Evolutionary conservation across 2,797 vertebrate species (phyloP).

Genomic region (Naso thynnoides): DNA sequence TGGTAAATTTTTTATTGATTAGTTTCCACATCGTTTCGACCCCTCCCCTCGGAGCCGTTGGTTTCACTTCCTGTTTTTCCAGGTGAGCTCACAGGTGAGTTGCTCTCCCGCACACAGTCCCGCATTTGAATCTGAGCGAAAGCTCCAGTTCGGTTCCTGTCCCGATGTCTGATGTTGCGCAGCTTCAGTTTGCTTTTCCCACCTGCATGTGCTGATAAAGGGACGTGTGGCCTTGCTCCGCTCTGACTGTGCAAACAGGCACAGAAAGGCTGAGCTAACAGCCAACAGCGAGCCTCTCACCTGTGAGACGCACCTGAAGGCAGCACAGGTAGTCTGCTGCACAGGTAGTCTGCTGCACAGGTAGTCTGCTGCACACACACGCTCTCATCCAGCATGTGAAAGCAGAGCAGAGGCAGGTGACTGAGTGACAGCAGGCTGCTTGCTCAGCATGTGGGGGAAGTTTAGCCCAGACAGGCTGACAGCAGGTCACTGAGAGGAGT

Average conservation of each 20-base stretch:
- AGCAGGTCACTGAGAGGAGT: background rate
- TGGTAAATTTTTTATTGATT: background rate
- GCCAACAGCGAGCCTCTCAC: slow-evolving; percentile 9
- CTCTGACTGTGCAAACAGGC: slow-evolving; percentile 13
- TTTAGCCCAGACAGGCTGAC: no score
- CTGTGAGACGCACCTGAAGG: slow-evolving; percentile 5
- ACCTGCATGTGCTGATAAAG: background rate
- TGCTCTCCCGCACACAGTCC: background rate
- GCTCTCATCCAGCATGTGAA: no score
- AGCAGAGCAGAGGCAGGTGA: background rate
- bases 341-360: no score
- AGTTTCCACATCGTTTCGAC: background rate
- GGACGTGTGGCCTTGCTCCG: background rate
- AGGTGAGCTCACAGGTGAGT: slow-evolving; percentile 68
- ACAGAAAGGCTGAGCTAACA: slow-evolving; percentile 10
- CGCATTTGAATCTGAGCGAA: background rate
- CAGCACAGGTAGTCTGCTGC: background rate
- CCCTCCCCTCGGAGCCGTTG: background rate
- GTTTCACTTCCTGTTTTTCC: slow-evolving; percentile 78
- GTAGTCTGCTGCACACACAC: no score
- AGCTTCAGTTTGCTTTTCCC: background rate
- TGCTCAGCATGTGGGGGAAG: no score
- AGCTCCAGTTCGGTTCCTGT: background rate
- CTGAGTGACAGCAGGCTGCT: background rate
- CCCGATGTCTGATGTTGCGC: background rate